phyloP scores from a whole-genome alignment of 1,140 invertebrate genomes.

The Drosophila hydei region DNA sequence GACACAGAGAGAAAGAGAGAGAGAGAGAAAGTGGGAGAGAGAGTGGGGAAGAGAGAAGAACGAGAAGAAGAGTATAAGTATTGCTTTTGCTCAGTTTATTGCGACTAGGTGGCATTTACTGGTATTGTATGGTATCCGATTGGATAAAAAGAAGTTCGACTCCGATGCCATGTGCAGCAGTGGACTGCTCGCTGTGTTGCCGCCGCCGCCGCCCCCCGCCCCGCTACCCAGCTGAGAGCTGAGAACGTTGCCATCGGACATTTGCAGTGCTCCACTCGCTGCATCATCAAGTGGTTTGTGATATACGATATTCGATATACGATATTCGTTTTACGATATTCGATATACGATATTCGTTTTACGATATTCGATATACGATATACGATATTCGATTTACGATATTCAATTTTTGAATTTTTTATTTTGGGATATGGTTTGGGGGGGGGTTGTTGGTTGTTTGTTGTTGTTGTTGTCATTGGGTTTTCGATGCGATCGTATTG shows the following conservation, averaged over 20 bases:
- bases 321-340: constrained; percentile 5
- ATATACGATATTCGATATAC: constrained; percentile 1
- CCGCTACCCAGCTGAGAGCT: constrained; percentile 56
- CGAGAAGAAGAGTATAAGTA: constrained; percentile 12
- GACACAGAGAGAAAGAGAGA: neutral
- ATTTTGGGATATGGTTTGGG: constrained; percentile 30
- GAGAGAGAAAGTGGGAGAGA: constrained; percentile 4
- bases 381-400: constrained; percentile 2
- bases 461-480: constrained; percentile 57
- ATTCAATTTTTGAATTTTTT: constrained; percentile 26
- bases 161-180: constrained; percentile 72
- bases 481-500: constrained; percentile 24
- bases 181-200: constrained; percentile 66
- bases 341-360: constrained; percentile 20
- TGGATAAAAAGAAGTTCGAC: constrained; percentile 73
- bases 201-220: constrained; percentile 57
- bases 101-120: constrained; percentile 62
- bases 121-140: constrained; percentile 80
- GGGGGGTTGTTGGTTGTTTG: constrained; percentile 55
- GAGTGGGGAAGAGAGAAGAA: neutral
- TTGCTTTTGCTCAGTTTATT: constrained; percentile 1
- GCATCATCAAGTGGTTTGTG: constrained; percentile 12
- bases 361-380: constrained; percentile 1
- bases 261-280: constrained; percentile 72
- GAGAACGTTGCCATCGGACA: constrained; percentile 71